Evolutionary conservation across 1,140 invertebrate species (phyloP).

Genomic region (Mylabris phalerata): DNA sequence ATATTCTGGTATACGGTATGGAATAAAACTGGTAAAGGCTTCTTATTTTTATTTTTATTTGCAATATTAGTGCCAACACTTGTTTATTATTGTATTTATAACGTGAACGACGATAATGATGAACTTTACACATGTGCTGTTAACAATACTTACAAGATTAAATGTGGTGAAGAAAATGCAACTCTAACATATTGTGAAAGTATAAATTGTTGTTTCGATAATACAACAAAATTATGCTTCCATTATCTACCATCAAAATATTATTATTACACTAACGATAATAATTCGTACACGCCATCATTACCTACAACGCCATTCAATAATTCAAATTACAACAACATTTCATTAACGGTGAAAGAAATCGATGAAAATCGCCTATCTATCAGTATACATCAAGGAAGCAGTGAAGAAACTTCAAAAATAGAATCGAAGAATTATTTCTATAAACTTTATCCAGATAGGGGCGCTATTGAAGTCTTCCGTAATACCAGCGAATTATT

Average conservation of each 20-base stretch:
- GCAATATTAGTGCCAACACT: constrained; percentile 13
- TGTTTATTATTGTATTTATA: constrained; percentile 19
- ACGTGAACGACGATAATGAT: neutral
- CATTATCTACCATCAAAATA: constrained; percentile 34
- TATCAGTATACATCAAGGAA: constrained; percentile 12
- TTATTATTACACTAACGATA: constrained; percentile 12
- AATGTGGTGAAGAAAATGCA: constrained; percentile 28
- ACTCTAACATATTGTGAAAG: constrained; percentile 20
- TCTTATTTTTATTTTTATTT: constrained; percentile 1
- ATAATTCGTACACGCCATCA: neutral
- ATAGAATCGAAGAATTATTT: constrained; percentile 9
- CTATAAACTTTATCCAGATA: constrained; percentile 3
- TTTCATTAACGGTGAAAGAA: constrained; percentile 9
- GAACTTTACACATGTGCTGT: constrained; percentile 23
- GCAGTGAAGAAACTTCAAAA: neutral
- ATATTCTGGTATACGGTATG: neutral
- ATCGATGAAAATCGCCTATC: constrained; percentile 10
- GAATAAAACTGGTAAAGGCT: neutral
- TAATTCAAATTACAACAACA: neutral
- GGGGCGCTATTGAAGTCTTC: constrained; percentile 17
- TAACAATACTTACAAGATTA: constrained; percentile 23
- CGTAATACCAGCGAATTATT: constrained; percentile 23
- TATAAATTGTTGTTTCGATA: constrained; percentile 31
- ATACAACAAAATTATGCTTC: constrained; percentile 24
- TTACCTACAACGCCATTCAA: constrained; percentile 7